Conservation (phyloP, 2,797 vertebrate species). For the Argentina silus region DNA sequence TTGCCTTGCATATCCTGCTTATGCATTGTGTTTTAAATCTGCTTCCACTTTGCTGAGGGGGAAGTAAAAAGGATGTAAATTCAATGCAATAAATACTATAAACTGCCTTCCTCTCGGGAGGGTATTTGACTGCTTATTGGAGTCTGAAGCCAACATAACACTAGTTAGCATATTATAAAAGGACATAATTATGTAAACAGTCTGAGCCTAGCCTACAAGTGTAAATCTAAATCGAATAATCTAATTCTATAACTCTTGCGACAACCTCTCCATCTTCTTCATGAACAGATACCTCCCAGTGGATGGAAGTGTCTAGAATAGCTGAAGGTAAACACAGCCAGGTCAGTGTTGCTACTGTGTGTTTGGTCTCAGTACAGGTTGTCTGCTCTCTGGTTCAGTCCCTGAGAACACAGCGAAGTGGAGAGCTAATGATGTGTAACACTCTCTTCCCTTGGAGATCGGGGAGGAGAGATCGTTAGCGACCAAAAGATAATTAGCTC, state of each 20-base stretch:
- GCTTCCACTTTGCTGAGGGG: slow-evolving; percentile 16
- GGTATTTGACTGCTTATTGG: slow-evolving; percentile 14
- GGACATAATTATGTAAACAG: not conserved
- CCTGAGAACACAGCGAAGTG: slow-evolving; percentile 28
- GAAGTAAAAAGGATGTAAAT: slow-evolving; percentile 41
- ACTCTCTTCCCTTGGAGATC: slow-evolving; percentile 36
- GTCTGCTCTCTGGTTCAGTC: not conserved
- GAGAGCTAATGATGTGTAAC: slow-evolving; percentile 74
- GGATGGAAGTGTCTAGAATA: not conserved
- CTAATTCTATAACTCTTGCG: not conserved
- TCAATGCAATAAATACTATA: slow-evolving; percentile 37
- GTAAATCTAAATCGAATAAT: not conserved
- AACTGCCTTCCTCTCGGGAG: slow-evolving; percentile 23
- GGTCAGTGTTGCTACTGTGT: too few species aligned
- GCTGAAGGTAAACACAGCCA: not conserved
- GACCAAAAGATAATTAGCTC: slow-evolving; percentile 34
- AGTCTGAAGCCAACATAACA: slow-evolving; percentile 28
- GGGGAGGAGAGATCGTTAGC: slow-evolving; percentile 32
- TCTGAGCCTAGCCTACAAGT: not conserved
- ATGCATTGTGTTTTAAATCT: slow-evolving; percentile 30
- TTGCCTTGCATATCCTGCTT: slow-evolving; percentile 11
- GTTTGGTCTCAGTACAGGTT: not conserved
- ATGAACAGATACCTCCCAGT: not conserved
- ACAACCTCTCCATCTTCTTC: not conserved
- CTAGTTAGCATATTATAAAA: slow-evolving; percentile 45